A percentile compares a stretch with the other conserved stretches of the same genome.
Evolutionary conservation across 2,113 vertebrate species (phyloP).

Genomic region (Eurystomus gularis): DNA sequence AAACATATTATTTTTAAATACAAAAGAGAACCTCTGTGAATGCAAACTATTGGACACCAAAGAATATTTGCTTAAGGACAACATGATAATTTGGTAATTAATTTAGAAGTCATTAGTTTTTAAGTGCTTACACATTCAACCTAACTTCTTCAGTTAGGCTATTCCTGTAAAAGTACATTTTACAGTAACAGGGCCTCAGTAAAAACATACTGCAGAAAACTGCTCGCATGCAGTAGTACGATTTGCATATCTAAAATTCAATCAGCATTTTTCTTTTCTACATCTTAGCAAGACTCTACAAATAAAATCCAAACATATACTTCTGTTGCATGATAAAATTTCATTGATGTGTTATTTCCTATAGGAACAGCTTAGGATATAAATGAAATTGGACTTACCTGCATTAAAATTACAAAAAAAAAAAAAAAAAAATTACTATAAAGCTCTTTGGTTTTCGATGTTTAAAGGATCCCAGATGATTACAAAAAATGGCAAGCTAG

Average conservation of each 20-base stretch:
- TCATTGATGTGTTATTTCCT: background rate
- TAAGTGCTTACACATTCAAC: background rate
- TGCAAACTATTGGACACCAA: background rate
- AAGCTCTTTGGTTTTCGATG: background rate
- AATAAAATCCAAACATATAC: background rate
- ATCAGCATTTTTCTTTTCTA: background rate
- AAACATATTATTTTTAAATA: background rate
- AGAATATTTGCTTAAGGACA: background rate
- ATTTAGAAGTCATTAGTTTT: background rate
- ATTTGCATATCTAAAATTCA: background rate
- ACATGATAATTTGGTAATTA: background rate
- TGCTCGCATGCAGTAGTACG: background rate
- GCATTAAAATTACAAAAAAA: too few relatives aligned
- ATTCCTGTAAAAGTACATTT: background rate
- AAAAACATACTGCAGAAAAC: background rate
- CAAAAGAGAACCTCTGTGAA: background rate
- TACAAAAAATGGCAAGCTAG: background rate
- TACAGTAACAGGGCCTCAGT: background rate
- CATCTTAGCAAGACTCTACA: background rate
- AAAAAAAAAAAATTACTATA: too few relatives aligned
- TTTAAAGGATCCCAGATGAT: background rate
- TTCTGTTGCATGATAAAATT: background rate
- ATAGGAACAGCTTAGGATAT: background rate
- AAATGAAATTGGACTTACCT: background rate
- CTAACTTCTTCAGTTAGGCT: background rate